phyloP scores from a whole-genome alignment of 2,113 vertebrate genomes.

The Malurus elegans region DNA sequence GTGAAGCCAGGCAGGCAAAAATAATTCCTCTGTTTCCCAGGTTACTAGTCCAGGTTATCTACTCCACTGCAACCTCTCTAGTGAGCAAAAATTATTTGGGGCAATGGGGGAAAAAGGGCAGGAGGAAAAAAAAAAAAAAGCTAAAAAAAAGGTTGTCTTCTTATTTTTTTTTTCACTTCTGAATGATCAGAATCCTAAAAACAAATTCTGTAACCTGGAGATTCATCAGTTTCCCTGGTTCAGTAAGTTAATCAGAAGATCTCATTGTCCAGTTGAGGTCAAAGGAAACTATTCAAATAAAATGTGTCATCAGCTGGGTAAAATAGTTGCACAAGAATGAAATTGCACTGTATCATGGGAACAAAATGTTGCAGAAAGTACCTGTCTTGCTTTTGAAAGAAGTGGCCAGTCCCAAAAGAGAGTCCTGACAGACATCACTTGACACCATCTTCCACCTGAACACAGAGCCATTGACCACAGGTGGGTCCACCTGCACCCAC shows the following conservation, averaged over 20 bases:
- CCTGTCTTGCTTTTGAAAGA: neutral
- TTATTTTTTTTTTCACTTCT: neutral
- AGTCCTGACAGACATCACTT: neutral
- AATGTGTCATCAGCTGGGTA: neutral
- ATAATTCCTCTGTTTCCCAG: neutral
- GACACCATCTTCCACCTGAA: neutral
- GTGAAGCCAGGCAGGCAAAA: neutral
- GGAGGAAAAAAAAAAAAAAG: accelerated
- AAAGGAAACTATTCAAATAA: neutral
- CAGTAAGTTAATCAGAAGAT: neutral
- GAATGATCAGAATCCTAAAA: neutral
- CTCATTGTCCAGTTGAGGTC: neutral
- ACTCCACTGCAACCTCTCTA: neutral
- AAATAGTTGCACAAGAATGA: neutral
- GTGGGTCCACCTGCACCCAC: neutral
- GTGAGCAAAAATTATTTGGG: neutral
- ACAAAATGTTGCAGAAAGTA: neutral
- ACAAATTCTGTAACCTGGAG: neutral
- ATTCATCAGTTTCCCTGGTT: neutral
- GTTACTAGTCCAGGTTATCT: neutral
- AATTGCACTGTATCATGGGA: neutral
- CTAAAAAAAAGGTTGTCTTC: neutral
- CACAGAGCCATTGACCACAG: neutral
- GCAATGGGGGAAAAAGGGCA: neutral
- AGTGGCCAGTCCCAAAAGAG: too few relatives aligned